Evolutionary conservation across 2,797 vertebrate genomes (phyloP), one percentile per base, ranked within the genome.

Genomic region (Acanthopagrus latus): DNA sequence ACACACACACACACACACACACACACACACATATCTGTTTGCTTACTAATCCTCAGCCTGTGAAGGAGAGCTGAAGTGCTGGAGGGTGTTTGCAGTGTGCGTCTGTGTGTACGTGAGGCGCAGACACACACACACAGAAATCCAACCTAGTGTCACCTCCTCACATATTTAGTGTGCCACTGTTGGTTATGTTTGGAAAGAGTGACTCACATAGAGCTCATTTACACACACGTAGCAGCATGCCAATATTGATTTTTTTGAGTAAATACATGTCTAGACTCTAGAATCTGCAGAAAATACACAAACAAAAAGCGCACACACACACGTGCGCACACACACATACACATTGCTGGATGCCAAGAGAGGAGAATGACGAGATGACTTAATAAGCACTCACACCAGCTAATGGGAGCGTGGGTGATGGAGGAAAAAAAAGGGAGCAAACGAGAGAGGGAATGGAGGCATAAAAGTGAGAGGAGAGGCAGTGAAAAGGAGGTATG

Each of bases 341-440:
- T 59, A 71, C 46, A 62, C 72, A 60, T 41, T 60, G 46, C 65
- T 70, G 62, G 62, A 82, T 84, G 70, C 85, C 83, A 85, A 74
- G 66, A 74, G 84, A 86, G 76, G 70, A 86, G 64, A 85, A 88
- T 89, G 88, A 85, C 66, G 64, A 87, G 88, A 89, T 78, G 88
- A 89, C 88, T 94, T 93, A 94, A 94, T 94, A 91, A 93, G 91
- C 82, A 94, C 78, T 93, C 88, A 79, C 78, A 90, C 74, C 77
- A 85, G 85, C 82, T 91, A 91, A 91, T 90, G 89, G 84, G 69
- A 90, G 85, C 25, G 81, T 88, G 88, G 88, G 87, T 82, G 86
- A 89, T 70, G 74, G 74, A 84, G 77, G 3, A 27, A 33, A 33
- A 33, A 33, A 88, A 85, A 85, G 78, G 66, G 52, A 89, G 71